Base-by-base conservation (phyloP, 2,888 invertebrate genomes). In the Rugalucina vietnamica region DNA sequence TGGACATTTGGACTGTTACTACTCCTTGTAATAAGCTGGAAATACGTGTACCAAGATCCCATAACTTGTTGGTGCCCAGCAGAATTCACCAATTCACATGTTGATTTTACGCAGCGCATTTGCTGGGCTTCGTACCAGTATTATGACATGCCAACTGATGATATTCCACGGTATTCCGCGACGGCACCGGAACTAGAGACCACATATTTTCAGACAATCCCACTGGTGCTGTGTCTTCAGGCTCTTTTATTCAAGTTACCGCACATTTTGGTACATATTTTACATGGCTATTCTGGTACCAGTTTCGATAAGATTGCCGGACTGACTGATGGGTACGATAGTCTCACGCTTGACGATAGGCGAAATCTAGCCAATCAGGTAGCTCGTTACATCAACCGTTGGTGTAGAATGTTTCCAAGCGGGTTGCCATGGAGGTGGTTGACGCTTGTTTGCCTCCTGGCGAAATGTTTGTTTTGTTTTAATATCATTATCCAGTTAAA, bases 181-280 rank as follows among this genome's bases (percentile, higher is more conserved):
- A 29, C 24, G 14, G 60, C 29, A 27, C 24, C 18, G 10, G 60
- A 60, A 27, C 29, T 29, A 1, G 65, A 32, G 1, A 77, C 21
- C 0, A 37, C 60, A 1, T 72, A 79, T n/a, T 85, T 85, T 60
- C 82, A 85, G 72, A 85, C 85, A 85, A 36, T 88, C 12, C 88
- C 88, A 0, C 27, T 85, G 0, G 81, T 86, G 3, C 70, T 86
- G 1, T 77, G 78, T 27, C 73, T 86, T 36, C 88, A 86, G 50
- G 86, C 88, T 4, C 73, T 88, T 1, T 29, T 88, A 39, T 88
- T 86, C 69, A 88, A 88, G 32, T 29, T 88, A 5, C 88, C 88
- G 0, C 74, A 82, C 29, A 54, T 85, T n/a, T 18, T 86, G 24
- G 50, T 88, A 72, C 83, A 86, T 69, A 60, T 83, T 27, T 70